Percentiles rank a stretch among this genome's conserved stretches.
Conservation (phyloP, 1,140 invertebrate species). For the Lordiphosa collinella region DNA sequence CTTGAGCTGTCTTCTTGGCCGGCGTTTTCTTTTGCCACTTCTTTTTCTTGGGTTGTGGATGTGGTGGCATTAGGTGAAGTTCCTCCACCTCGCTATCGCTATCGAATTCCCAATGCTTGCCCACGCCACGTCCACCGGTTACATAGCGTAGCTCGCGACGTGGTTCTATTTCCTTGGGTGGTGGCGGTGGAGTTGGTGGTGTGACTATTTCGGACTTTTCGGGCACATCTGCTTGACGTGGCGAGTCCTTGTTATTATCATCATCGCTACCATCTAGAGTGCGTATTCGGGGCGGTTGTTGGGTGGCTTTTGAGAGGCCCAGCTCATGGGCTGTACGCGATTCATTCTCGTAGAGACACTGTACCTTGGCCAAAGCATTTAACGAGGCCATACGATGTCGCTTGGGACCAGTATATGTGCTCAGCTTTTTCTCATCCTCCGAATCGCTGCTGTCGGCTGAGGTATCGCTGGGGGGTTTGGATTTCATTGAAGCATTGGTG, state of each 20-base stretch:
- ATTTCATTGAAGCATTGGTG: constrained; percentile 3
- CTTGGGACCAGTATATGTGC: constrained; percentile 83
- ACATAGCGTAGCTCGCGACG: constrained; percentile 85
- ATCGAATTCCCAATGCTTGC: constrained; percentile 90
- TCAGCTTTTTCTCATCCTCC: constrained; percentile 67
- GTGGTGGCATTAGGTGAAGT: constrained; percentile 47
- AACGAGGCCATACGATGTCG: constrained; percentile 91
- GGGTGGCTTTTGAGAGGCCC: constrained; percentile 79
- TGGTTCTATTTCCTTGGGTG: constrained; percentile 71
- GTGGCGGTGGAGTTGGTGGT: background rate
- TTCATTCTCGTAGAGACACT: constrained; percentile 94
- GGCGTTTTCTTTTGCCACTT: constrained; percentile 51
- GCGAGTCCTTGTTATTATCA: constrained; percentile 53
- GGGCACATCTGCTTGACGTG: constrained; percentile 22
- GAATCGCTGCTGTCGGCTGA: constrained; percentile 55
- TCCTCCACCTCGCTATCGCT: constrained; percentile 80
- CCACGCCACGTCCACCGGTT: constrained; percentile 87
- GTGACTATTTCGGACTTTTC: constrained; percentile 21
- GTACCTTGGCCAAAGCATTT: constrained; percentile 94
- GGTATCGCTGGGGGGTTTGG: constrained; percentile 23
- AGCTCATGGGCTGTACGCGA: constrained; percentile 85
- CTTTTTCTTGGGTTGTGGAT: constrained; percentile 51
- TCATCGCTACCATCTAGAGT: constrained; percentile 70
- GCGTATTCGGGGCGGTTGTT: constrained; percentile 66
- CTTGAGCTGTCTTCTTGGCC: constrained; percentile 16